phyloP scores from a whole-genome alignment of 1,140 invertebrate genomes.

The Rhagoletis pomonella region DNA sequence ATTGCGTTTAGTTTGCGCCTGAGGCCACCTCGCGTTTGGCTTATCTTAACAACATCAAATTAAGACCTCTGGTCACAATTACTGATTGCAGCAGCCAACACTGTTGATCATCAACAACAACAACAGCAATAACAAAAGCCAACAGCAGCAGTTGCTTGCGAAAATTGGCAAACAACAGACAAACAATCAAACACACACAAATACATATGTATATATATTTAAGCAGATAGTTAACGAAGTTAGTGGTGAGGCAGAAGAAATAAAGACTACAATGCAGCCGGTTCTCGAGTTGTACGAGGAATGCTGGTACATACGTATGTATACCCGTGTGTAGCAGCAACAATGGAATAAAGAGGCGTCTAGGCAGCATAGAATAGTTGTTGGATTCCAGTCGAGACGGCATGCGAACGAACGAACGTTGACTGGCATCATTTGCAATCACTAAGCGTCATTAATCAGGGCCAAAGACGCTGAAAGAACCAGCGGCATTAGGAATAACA shows the following conservation, averaged over 20 bases:
- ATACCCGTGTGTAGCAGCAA: neutral
- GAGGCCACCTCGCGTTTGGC: slow-evolving; percentile 26
- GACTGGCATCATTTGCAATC: slow-evolving; percentile 47
- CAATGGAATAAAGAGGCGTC: neutral
- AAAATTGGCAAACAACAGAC: neutral
- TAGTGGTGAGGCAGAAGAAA: neutral
- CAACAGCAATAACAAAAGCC: neutral
- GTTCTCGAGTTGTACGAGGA: neutral
- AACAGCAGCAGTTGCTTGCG: slow-evolving; percentile 4
- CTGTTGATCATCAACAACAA: neutral
- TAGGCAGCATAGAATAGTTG: slow-evolving; percentile 22
- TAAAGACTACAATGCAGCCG: slow-evolving; percentile 3
- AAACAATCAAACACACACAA: neutral
- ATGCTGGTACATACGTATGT: neutral
- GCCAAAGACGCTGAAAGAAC: slow-evolving; percentile 35
- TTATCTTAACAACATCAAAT: slow-evolving; percentile 51
- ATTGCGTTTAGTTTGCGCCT: slow-evolving; percentile 29
- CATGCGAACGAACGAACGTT: neutral
- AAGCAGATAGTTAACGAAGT: neutral
- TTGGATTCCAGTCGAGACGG: slow-evolving; percentile 32
- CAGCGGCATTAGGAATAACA: slow-evolving; percentile 6
- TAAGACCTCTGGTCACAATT: slow-evolving; percentile 51
- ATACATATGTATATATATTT: neutral
- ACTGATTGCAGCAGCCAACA: slow-evolving; percentile 42
- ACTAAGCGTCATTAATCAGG: slow-evolving; percentile 45